Base-by-base conservation (phyloP, 2,797 vertebrate genomes). In the Mormyrops boulengeri region DNA sequence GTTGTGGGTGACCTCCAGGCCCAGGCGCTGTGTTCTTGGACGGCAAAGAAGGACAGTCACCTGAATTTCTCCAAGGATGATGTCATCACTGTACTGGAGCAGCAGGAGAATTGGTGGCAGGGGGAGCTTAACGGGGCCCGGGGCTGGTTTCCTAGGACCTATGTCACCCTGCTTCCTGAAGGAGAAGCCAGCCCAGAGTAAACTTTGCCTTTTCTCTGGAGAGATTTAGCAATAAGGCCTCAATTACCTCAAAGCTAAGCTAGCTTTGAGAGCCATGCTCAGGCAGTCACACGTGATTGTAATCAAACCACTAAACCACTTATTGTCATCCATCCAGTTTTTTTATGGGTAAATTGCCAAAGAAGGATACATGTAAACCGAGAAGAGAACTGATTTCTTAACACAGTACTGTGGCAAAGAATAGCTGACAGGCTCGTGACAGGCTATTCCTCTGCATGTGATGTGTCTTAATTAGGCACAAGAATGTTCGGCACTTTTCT, bases 91-190 rank as follows among this genome's bases (percentile, higher is more conserved):
- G 97, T 99, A 91, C 93, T 99, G 94, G 98, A 99, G 93, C 97
- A 98, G 93, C 98, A 99, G 94, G 99, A 99, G 93, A 98, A 97
- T 94, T 99, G 99, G 99, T 99, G 98, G 97, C 97, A 98, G 4
- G 99, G 99, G 90, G 96, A 98, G 90, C 96, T 98, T 0, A 96
- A 96, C 0, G 96, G 97, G 87, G 96, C 96, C 93, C 96, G 93
- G 93, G 99, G 99, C 82, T 99, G 99, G 98, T 99, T 99, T 95
- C 99, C 99, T 52, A 98, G 97, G 92, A 97, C 97, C 0, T 97
- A 98, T 0, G 98, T 99, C 90, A 97, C 96, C 87, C 94, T 98
- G 91, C 93, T 98, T 92, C 96, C 96, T 90, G 97, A 95, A 60
- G 93, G 94, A 19, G 95, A 94, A 52, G 89, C 85, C 38, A 50